Evolutionary conservation across 2,888 invertebrate species (phyloP).

Genomic region (Sericinus montela): DNA sequence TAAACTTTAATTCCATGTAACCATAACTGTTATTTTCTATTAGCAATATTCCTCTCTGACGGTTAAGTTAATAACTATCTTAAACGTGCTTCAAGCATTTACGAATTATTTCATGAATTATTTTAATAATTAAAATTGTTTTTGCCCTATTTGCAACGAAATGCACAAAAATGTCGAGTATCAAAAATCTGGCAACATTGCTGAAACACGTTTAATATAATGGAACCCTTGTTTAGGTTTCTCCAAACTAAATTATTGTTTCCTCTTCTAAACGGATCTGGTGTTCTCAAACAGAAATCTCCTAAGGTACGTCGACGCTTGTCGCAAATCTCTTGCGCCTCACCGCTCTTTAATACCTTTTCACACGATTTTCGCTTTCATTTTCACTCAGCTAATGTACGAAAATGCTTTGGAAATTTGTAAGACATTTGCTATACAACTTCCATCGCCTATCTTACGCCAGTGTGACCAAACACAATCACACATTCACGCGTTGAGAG

Average conservation of each 20-base stretch:
- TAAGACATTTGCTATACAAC: slow-evolving; percentile 22
- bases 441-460: slow-evolving; percentile 30
- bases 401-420: slow-evolving; percentile 47
- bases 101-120: too few relatives aligned
- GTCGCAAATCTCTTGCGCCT: slow-evolving; percentile 49
- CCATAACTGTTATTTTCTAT: background rate
- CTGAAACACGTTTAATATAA: slow-evolving; percentile 17
- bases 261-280: slow-evolving; percentile 71
- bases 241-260: slow-evolving; percentile 53
- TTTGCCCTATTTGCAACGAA: too few relatives aligned
- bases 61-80: background rate
- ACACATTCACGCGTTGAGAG: slow-evolving; percentile 33
- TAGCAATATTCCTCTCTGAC: slow-evolving; percentile 7
- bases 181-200: too few relatives aligned
- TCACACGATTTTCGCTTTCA: slow-evolving; percentile 61
- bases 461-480: slow-evolving; percentile 42
- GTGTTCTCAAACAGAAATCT: slow-evolving; percentile 72
- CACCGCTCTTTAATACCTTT: slow-evolving; percentile 47
- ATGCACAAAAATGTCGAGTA: too few relatives aligned
- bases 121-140: too few relatives aligned
- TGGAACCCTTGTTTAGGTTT: slow-evolving; percentile 26
- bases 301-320: slow-evolving; percentile 75
- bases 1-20: background rate
- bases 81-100: slow-evolving; percentile 10
- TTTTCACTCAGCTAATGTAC: slow-evolving; percentile 50